These are phyloP conservation scores for Peromyscus leucopus DNA, from an alignment of 2,113 vertebrate species.

Conservation along the genomic window DNA sequence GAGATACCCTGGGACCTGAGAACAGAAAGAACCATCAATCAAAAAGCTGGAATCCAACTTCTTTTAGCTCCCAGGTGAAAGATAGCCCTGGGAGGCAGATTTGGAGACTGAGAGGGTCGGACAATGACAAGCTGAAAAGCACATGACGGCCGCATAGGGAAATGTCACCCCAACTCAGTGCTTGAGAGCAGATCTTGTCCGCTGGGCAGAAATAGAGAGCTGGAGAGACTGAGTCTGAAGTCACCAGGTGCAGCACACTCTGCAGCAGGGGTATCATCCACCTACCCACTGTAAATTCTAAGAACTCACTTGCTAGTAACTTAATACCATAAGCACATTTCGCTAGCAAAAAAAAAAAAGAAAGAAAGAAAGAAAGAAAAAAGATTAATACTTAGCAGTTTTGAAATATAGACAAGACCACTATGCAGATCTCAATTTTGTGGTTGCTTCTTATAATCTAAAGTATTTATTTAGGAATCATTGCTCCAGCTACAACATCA, in stretches of 20 bases:
- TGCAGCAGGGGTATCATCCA: background rate
- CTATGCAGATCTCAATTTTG: background rate
- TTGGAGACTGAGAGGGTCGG: background rate
- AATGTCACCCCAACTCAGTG: background rate
- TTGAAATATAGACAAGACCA: background rate
- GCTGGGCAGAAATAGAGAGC: background rate
- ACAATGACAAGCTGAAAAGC: background rate
- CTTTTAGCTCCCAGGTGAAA: background rate
- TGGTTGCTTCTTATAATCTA: background rate
- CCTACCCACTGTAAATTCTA: background rate
- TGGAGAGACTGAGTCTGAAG: background rate
- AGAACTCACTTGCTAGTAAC: background rate
- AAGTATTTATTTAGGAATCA: background rate
- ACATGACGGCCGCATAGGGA: background rate
- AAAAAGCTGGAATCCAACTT: background rate
- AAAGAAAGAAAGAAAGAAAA: background rate
- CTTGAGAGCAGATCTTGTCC: background rate
- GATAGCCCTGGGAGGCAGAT: background rate
- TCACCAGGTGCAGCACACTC: background rate
- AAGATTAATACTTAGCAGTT: background rate
- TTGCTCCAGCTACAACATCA: background rate
- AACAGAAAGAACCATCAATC: background rate
- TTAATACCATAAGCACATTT: background rate
- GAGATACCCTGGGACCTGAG: background rate
- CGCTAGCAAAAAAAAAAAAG: background rate